These are phyloP conservation scores for Scelioninae gen. 1 DNA, from an alignment of 2,888 invertebrate genomes.

Conservation along the genomic window DNA sequence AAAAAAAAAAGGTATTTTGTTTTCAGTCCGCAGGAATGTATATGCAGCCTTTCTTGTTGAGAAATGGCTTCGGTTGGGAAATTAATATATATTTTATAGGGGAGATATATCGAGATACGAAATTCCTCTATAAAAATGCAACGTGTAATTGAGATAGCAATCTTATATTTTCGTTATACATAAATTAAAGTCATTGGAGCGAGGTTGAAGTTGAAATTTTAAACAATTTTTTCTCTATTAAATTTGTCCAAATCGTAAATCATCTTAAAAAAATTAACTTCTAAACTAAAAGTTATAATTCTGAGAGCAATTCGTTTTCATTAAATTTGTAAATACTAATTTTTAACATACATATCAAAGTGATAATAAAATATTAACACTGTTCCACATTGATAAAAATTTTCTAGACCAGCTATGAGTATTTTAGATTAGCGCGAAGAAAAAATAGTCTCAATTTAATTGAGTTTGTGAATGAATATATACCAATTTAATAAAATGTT, in stretches of 20 bases:
- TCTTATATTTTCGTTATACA: conserved; percentile 49
- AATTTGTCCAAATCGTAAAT: too few relatives aligned
- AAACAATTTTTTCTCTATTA: background rate
- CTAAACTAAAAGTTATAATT: background rate
- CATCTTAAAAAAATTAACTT: background rate
- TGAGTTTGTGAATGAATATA: conserved; percentile 25
- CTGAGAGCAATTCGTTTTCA: conserved; percentile 1
- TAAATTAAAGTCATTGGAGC: conserved; percentile 23
- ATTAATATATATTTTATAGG: conserved; percentile 53
- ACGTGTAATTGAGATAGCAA: conserved; percentile 58
- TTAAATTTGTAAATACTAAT: conserved; percentile 6
- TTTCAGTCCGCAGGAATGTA: conserved; percentile 28
- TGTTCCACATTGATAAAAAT: conserved; percentile 29
- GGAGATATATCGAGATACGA: conserved; percentile 54
- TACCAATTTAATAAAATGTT: conserved; percentile 35
- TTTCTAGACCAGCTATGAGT: background rate
- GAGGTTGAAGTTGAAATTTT: conserved; percentile 15
- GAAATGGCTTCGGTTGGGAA: conserved; percentile 52
- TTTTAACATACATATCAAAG: conserved; percentile 5
- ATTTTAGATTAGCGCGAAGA: conserved; percentile 16
- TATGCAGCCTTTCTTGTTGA: conserved; percentile 11
- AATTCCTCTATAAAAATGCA: conserved; percentile 62
- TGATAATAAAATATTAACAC: conserved; percentile 19
- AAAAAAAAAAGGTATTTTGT: conserved; percentile 18
- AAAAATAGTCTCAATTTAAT: conserved; percentile 1